A percentile compares a stretch with the other conserved stretches of the same genome.
Conservation (phyloP, 2,797 vertebrate species). For the Tokudaia muenninki region DNA sequence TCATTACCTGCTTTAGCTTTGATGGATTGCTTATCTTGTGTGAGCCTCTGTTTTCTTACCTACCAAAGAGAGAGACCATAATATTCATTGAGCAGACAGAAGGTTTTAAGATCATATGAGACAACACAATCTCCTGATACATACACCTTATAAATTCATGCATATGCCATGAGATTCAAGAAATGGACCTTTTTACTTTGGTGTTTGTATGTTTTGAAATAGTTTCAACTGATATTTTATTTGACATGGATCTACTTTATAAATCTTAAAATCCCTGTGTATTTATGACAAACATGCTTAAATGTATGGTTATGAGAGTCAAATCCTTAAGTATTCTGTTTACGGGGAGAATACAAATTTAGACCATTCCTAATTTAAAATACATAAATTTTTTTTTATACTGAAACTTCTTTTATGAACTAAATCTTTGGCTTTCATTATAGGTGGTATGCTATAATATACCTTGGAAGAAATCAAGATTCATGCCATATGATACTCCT, state of each 20-base stretch:
- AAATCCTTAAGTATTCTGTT: not conserved
- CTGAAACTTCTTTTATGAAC: slow-evolving; percentile 55
- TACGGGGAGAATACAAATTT: slow-evolving; percentile 23
- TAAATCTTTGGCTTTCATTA: slow-evolving; percentile 46
- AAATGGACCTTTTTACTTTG: not conserved
- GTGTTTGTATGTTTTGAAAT: slow-evolving; percentile 19
- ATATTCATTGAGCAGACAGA: not conserved
- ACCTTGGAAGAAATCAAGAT: slow-evolving; percentile 60
- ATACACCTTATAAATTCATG: not conserved
- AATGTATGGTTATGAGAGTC: not conserved
- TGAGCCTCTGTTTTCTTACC: slow-evolving; percentile 38
- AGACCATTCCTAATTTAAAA: slow-evolving; percentile 57
- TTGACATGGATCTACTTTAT: slow-evolving; percentile 32
- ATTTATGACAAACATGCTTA: slow-evolving; percentile 27
- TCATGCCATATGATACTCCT: slow-evolving; percentile 74
- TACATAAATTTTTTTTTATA: not conserved
- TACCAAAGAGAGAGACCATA: slow-evolving; percentile 18
- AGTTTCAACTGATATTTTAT: slow-evolving; percentile 36
- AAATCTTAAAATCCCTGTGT: slow-evolving; percentile 35
- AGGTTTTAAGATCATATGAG: slow-evolving; percentile 45
- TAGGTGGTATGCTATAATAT: slow-evolving; percentile 60
- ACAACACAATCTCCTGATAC: not conserved
- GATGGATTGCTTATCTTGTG: slow-evolving; percentile 39
- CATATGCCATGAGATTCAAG: not conserved
- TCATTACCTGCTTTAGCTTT: slow-evolving; percentile 45